Evolutionary conservation across 2,888 invertebrate species (phyloP), one percentile per base, ranked within the genome.

Genomic region (Tinea trinotella): DNA sequence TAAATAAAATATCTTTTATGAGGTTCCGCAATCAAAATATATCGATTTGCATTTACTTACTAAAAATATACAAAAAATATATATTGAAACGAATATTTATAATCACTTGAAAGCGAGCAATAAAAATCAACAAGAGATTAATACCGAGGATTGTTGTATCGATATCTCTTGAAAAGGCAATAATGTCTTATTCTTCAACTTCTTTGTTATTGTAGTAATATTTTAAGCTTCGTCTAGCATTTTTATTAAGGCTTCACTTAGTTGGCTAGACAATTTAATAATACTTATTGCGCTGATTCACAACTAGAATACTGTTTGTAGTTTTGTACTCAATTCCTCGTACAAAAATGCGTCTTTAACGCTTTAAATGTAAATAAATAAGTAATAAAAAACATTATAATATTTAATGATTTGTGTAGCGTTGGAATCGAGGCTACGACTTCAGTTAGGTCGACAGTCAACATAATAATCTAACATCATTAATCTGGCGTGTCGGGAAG

Each of bases 401-500:
- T 40, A 40, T n/a, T 40, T 40, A 13, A 40, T 13, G 40, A n/a
- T 40, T 40, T 36, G 36, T 36, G 5, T 40, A 40, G 9, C 48
- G 20, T 17, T 48, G 7, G 48, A 18, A 48, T 48, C 48, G 40
- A 13, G n/a, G n/a, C n/a, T 36, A 12, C 12, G 7, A 13, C 50
- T 24, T 22, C 50, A 50, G 22, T 6, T 24, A 24, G 50, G 50
- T 52, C 36, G 36, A 52, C 52, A 52, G 52, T 22, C 52, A 52
- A 35, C 35, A 17, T 18, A 52, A 36, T 52, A 52, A 52, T 52
- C 52, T 52, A 15, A 18, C 35, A 35, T 52, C 52, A 34, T 52
- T 52, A 52, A 35, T 50, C 50, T 50, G 50, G 50, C 24, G 24
- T 50, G 50, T 50, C 50, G 35, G 52, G 19, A 35, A 34, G 36